A percentile compares a stretch with the other conserved stretches of the same genome.
These are phyloP conservation scores for Seira musarum DNA, from an alignment of 2,888 invertebrate genomes.

Conservation along the genomic window DNA sequence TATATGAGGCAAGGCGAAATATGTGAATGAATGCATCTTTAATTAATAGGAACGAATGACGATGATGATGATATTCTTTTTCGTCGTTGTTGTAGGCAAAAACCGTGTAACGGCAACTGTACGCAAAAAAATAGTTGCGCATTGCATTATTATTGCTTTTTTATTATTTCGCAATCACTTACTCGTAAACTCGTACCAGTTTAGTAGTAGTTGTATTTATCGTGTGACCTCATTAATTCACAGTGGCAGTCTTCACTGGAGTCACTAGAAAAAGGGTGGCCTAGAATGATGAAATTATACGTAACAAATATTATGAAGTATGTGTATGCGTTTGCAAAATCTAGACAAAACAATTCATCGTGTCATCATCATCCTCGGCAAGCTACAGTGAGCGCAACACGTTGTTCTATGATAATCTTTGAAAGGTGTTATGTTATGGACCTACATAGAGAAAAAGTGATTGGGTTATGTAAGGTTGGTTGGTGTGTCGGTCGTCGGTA, in stretches of 20 bases:
- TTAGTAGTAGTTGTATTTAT: slow-evolving; percentile 20
- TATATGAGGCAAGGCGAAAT: slow-evolving; percentile 61
- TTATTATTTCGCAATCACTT: slow-evolving; percentile 35
- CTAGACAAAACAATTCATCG: slow-evolving; percentile 46
- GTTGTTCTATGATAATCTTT: neutral
- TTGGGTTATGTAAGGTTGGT: neutral
- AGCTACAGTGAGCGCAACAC: neutral
- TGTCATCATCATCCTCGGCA: slow-evolving; percentile 1
- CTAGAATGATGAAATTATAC: slow-evolving; percentile 43
- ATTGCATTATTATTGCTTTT: neutral
- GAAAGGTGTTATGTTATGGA: neutral
- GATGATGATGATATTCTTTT: neutral
- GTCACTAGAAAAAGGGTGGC: slow-evolving; percentile 51
- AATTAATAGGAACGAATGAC: slow-evolving; percentile 34
- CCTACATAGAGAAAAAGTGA: neutral
- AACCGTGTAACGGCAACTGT: neutral
- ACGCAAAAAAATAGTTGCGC: neutral
- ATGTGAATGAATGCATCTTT: slow-evolving; percentile 60
- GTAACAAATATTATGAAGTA: neutral
- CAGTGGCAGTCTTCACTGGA: slow-evolving; percentile 61
- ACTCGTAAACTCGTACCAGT: neutral
- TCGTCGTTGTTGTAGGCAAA: no score
- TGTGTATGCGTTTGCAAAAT: slow-evolving; percentile 5
- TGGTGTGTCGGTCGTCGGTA: neutral
- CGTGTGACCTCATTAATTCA: slow-evolving; percentile 60